Percentiles rank a stretch among this genome's conserved stretches.
Conservation (phyloP, 64 coral and sea anemone genomes). For the Pachyseris speciosa region DNA sequence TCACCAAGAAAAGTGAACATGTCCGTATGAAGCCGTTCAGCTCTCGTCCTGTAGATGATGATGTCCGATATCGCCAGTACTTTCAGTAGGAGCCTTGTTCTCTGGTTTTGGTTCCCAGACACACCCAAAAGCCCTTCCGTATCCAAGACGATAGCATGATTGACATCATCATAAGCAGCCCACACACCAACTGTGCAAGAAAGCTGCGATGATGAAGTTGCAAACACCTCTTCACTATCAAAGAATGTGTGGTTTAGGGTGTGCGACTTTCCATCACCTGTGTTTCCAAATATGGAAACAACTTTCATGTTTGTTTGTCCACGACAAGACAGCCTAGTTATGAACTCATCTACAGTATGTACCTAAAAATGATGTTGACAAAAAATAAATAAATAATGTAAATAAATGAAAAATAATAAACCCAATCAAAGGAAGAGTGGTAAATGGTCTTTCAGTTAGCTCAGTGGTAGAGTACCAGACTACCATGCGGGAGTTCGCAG, state of each 20-base stretch:
- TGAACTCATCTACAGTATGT: slow-evolving; percentile 73
- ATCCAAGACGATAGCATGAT: slow-evolving; percentile 79
- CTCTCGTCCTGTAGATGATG: slow-evolving; percentile 88
- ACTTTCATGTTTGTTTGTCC: slow-evolving; percentile 84
- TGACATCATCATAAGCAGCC: slow-evolving; percentile 91
- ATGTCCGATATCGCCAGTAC: slow-evolving; percentile 98
- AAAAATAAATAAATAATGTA: neutral
- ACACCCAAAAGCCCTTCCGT: slow-evolving; percentile 95
- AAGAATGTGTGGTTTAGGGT: slow-evolving; percentile 99
- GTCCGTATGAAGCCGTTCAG: slow-evolving; percentile 86
- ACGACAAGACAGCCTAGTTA: slow-evolving; percentile 48
- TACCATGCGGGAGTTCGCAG: too few relatives aligned
- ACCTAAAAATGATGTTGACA: slow-evolving; percentile 43
- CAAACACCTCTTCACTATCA: slow-evolving; percentile 87
- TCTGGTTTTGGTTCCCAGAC: slow-evolving; percentile 90
- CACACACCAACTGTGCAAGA: slow-evolving; percentile 98
- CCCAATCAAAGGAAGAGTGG: too few relatives aligned
- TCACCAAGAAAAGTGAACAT: slow-evolving; percentile 98
- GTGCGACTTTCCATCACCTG: slow-evolving; percentile 98
- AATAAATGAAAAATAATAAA: too few relatives aligned
- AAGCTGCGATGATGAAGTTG: slow-evolving; percentile 89
- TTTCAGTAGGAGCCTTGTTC: slow-evolving; percentile 86
- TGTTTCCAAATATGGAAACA: slow-evolving; percentile 99
- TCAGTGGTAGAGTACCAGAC: too few relatives aligned
- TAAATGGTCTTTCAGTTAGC: too few relatives aligned